Evolutionary conservation across 2,113 vertebrate genomes (phyloP), one percentile per base, ranked within the genome.

Genomic region (Hippocampus mohnikei): DNA sequence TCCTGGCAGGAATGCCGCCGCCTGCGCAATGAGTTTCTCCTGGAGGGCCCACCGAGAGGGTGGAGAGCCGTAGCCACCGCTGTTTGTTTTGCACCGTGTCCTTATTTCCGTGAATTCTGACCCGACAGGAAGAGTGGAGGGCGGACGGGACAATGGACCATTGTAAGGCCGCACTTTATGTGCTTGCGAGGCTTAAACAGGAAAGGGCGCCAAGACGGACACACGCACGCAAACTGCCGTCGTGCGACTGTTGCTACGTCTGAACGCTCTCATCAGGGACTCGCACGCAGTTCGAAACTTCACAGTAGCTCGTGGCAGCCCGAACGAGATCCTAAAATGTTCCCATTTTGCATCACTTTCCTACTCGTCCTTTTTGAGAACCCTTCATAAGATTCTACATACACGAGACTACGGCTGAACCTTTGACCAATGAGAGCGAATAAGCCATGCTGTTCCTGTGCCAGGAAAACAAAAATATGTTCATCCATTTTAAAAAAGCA

Each of bases 101-200:
- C 83, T 76, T 86, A 86, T 91, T 93, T 93, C 92, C 92, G 91
- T 85, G 86, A 93, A 93, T 93, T 93, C 87, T 93, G 91, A 86
- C 71, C 66, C 71, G 79, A 77, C 89, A 91, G 92, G 92, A 93
- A 91, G 84, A 64, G 69, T 81, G 83, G 66, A 87, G 75, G 69
- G 81, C 80, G 85, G 84, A 84, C 66, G 37, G 80, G 88, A 93
- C 92, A 93, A 93, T 93, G 86, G 91, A 81, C 91, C 89, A 93
- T 93, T 92, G 90, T 91, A 55, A 89, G 88, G 70, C 55, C 12
- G 55, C 65, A 67, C 82, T 88, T 87, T 84, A 85, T 87, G 82
- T 85, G 85, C 77, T 75, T 70, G 75, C 56, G 0, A 72, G 77
- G 70, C 82, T 90, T 65, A 85, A 89, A 91, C 91, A 93, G 91